phyloP scores from a whole-genome alignment of 1,140 invertebrate genomes.

The Stegodyphus dumicola region DNA sequence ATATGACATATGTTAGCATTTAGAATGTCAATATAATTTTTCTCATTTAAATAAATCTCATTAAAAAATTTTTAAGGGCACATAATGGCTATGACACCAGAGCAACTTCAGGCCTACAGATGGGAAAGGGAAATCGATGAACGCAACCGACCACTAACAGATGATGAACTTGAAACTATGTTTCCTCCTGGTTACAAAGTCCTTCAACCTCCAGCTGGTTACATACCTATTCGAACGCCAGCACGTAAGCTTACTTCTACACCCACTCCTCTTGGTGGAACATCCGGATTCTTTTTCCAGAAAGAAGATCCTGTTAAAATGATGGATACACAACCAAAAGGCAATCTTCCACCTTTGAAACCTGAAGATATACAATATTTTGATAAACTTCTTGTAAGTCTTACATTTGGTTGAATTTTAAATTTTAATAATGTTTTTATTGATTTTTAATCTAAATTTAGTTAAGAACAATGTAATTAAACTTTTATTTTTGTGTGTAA shows the following conservation, averaged over 20 bases:
- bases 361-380: conserved; percentile 99
- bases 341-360: conserved; percentile 97
- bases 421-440: too few species aligned
- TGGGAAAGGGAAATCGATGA: conserved; percentile 99
- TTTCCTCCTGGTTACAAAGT: conserved; percentile 99
- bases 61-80: conserved; percentile 77
- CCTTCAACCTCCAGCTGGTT: conserved; percentile 93
- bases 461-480: too few species aligned
- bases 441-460: too few species aligned
- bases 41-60: too few species aligned
- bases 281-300: conserved; percentile 97
- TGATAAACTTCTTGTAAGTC: conserved; percentile 87
- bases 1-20: too few species aligned
- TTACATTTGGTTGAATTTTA: too few species aligned
- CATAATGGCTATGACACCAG: conserved; percentile 97
- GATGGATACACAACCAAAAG: conserved; percentile 96
- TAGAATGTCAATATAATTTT: too few species aligned
- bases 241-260: conserved; percentile 96
- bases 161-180: conserved; percentile 97
- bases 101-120: conserved; percentile 97
- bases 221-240: conserved; percentile 97
- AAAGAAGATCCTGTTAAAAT: conserved; percentile 78
- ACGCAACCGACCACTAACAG: conserved; percentile 92
- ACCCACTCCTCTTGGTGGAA: conserved; percentile 92
- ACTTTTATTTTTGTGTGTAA: too few species aligned